phyloP scores from a whole-genome alignment of 2,888 invertebrate species.

The Muschampia plurimacula region DNA sequence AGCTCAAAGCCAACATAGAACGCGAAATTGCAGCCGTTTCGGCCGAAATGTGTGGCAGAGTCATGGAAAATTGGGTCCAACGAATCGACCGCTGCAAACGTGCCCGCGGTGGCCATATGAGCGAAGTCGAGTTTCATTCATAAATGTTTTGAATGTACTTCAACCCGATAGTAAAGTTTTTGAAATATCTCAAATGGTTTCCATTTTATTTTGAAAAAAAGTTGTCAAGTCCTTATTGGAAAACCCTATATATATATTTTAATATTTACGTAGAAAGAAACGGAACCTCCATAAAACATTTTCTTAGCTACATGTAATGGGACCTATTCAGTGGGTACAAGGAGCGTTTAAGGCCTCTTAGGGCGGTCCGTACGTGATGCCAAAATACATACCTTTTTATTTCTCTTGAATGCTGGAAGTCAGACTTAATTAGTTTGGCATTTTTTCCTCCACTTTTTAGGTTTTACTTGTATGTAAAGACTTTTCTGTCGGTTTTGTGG shows the following conservation, averaged over 20 bases:
- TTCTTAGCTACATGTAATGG: constrained; percentile 15
- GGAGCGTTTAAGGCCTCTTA: constrained; percentile 9
- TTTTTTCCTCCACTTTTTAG: constrained; percentile 1
- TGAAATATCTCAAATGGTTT: background rate
- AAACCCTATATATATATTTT: background rate
- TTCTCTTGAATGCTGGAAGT: constrained; percentile 17
- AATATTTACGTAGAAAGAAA: background rate
- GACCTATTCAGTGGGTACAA: constrained; percentile 7
- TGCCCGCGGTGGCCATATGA: background rate
- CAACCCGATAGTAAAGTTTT: background rate
- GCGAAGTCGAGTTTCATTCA: background rate
- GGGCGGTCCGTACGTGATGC: constrained; percentile 15
- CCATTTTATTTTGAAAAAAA: too few species aligned
- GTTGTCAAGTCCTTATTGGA: background rate
- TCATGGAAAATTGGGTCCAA: constrained; percentile 10
- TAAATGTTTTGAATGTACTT: background rate
- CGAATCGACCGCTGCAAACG: constrained; percentile 3
- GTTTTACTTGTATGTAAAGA: too few species aligned
- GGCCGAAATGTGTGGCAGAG: constrained; percentile 10
- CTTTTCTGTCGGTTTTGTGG: constrained; percentile 13
- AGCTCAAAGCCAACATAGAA: constrained; percentile 3
- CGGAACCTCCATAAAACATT: background rate
- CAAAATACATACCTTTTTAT: constrained; percentile 19
- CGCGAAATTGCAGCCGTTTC: background rate
- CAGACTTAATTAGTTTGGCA: constrained; percentile 21